A percentile compares a stretch with the other conserved stretches of the same genome.
Conservation (phyloP, 2,113 vertebrate species). For the Chaenogobius annularis region DNA sequence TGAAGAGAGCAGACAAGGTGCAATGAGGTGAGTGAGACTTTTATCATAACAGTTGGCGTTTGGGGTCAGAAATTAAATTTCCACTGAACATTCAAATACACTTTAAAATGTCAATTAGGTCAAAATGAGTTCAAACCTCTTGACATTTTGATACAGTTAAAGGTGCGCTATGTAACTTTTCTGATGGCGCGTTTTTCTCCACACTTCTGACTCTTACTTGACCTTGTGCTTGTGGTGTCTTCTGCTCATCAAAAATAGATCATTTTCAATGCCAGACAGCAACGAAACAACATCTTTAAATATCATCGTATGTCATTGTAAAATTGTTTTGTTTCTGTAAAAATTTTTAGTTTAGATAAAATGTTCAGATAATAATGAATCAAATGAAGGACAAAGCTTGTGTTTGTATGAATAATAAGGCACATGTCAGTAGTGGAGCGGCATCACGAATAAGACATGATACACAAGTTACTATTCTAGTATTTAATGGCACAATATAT, state of each 20-base stretch:
- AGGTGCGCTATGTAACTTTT: neutral
- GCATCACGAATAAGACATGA: neutral
- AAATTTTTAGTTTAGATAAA: neutral
- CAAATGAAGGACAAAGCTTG: neutral
- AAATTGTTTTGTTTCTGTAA: neutral
- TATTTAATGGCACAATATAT: neutral
- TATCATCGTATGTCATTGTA: neutral
- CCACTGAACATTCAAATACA: neutral
- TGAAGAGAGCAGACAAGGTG: constrained; percentile 26
- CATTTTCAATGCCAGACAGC: too few species aligned
- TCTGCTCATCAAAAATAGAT: neutral
- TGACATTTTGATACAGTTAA: neutral
- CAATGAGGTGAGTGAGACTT: constrained; percentile 43
- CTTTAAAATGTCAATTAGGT: neutral
- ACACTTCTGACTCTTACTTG: too few species aligned
- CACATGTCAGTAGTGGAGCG: neutral
- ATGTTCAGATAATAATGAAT: neutral
- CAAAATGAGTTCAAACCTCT: neutral
- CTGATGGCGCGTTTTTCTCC: neutral
- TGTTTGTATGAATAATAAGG: neutral
- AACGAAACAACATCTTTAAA: neutral
- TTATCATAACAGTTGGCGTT: neutral
- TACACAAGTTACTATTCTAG: neutral
- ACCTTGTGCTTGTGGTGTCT: neutral
- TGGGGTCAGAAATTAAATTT: neutral